A percentile compares a stretch with the other conserved stretches of the same genome.
phyloP scores from a whole-genome alignment of 2,797 vertebrate genomes.

The Lepus townsendii region DNA sequence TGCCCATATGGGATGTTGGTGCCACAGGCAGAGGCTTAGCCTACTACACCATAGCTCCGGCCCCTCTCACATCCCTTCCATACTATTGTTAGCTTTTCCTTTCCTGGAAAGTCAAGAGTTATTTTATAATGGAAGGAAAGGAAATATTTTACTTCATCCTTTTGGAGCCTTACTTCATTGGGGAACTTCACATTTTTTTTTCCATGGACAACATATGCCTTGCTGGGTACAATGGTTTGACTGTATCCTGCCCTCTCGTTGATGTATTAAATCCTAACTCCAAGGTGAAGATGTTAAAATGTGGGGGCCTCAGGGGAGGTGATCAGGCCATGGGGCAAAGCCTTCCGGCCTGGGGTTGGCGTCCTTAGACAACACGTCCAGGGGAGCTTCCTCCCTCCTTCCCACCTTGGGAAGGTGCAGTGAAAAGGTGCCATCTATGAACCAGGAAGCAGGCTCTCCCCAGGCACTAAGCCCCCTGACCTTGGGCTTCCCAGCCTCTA shows the following conservation, averaged over 20 bases:
- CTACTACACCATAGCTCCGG: too few relatives aligned
- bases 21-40: too few relatives aligned
- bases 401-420: neutral
- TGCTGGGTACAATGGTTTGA: neutral
- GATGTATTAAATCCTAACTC: neutral
- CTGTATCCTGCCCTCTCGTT: neutral
- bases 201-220: neutral
- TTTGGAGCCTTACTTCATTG: neutral
- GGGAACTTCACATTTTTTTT: neutral
- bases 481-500: neutral
- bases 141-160: neutral
- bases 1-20: too few relatives aligned
- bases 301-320: neutral
- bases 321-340: neutral
- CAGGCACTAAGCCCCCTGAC: neutral
- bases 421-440: neutral
- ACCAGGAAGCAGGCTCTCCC: neutral
- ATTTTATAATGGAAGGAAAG: constrained; percentile 28
- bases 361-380: neutral
- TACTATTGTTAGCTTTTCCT: neutral
- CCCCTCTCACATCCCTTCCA: neutral
- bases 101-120: neutral
- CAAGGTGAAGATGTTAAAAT: neutral
- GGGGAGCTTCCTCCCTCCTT: neutral
- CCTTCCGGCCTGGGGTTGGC: too few relatives aligned